phyloP scores from a whole-genome alignment of 2,797 vertebrate species.

The Gallirallus australis region DNA sequence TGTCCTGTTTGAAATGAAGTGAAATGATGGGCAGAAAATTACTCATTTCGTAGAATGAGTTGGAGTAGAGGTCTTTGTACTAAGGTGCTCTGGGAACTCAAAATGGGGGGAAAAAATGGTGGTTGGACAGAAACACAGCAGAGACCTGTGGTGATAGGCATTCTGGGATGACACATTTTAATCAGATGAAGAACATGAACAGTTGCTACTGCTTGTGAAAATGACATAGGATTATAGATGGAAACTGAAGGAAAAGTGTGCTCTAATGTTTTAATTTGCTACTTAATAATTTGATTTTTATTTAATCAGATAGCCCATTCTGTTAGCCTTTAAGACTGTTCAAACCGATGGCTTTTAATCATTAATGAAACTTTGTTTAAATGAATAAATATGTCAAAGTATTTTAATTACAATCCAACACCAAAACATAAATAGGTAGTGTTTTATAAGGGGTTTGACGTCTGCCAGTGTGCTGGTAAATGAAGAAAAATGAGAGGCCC shows the following conservation, averaged over 20 bases:
- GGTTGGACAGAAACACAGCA: background rate
- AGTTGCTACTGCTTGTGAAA: background rate
- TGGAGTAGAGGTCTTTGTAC: background rate
- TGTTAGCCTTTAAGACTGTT: background rate
- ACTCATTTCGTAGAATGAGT: background rate
- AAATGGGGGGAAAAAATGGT: background rate
- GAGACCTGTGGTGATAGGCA: background rate
- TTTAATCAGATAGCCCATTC: background rate
- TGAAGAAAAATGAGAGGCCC: background rate
- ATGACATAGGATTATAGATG: background rate
- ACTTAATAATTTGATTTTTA: background rate
- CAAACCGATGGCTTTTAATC: background rate
- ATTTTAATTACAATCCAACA: background rate
- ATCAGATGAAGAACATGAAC: background rate
- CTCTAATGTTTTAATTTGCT: background rate
- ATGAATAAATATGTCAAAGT: background rate
- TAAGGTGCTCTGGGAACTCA: background rate
- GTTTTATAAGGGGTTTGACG: background rate
- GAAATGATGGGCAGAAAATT: background rate
- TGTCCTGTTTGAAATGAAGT: background rate
- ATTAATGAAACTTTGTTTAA: background rate
- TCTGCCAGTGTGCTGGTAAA: background rate
- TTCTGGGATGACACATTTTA: background rate
- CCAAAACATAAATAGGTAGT: background rate
- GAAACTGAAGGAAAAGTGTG: background rate